These are phyloP conservation scores for Aphaenogaster ashmeadi DNA, from an alignment of 1,140 invertebrate species.

Conservation along the genomic window DNA sequence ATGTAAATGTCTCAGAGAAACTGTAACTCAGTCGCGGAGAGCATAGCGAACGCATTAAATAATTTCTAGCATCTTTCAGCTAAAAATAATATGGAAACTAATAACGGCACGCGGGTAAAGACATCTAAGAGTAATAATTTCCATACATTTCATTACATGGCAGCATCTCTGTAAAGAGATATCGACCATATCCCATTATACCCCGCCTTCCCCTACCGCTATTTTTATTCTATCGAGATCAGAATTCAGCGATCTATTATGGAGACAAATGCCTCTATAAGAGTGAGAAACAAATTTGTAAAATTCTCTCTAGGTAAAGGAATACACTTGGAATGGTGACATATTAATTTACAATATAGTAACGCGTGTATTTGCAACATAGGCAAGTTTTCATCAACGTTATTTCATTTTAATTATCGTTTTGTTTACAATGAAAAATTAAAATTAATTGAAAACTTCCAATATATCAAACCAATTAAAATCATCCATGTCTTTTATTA, in stretches of 20 bases:
- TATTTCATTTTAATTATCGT: not conserved
- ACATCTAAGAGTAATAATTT: too few species aligned
- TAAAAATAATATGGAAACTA: too few species aligned
- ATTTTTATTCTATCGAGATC: slow-evolving; percentile 21
- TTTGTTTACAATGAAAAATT: not conserved
- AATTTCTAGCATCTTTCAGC: too few species aligned
- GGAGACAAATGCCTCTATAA: not conserved
- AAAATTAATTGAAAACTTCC: not conserved
- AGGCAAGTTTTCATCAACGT: not conserved
- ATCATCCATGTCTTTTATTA: not conserved
- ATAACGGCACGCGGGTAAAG: too few species aligned
- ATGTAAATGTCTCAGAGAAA: too few species aligned
- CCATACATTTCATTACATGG: too few species aligned
- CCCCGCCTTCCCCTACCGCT: too few species aligned
- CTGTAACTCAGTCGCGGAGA: too few species aligned
- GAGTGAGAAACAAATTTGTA: slow-evolving; percentile 8
- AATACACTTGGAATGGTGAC: not conserved
- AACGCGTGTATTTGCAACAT: not conserved
- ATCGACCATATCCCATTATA: too few species aligned
- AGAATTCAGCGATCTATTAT: not conserved
- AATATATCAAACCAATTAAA: not conserved
- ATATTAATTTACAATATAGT: not conserved
- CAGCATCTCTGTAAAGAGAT: too few species aligned
- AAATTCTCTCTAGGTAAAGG: not conserved
- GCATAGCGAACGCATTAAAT: too few species aligned